Evolutionary conservation across 1,140 invertebrate genomes (phyloP).

Genomic region (Nephotettix cincticeps): DNA sequence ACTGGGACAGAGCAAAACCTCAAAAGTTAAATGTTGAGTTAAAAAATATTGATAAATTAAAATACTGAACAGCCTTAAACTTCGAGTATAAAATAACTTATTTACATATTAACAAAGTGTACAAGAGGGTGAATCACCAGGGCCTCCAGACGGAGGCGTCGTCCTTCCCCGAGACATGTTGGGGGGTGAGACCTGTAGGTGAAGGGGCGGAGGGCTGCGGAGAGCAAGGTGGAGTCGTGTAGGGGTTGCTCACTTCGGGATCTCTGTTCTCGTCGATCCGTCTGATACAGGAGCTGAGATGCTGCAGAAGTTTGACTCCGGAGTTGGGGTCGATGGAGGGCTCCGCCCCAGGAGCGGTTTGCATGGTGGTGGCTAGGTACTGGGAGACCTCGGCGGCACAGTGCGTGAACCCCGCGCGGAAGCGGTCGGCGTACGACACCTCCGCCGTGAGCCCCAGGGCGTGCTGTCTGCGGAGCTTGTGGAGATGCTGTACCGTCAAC

Average conservation of each 20-base stretch:
- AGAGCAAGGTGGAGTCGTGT: constrained; percentile 23
- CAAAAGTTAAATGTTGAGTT: too few relatives aligned
- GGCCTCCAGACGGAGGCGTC: constrained; percentile 46
- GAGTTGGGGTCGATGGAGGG: constrained; percentile 47
- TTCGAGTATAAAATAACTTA: too few relatives aligned
- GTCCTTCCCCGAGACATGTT: constrained; percentile 28
- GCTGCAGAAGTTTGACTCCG: constrained; percentile 49
- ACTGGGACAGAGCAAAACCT: too few relatives aligned
- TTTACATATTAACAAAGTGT: not conserved
- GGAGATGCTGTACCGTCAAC: constrained; percentile 62
- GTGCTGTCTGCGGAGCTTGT: constrained; percentile 52
- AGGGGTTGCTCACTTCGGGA: constrained; percentile 33
- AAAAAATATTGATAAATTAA: too few relatives aligned
- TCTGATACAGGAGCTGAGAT: constrained; percentile 49
- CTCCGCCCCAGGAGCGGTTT: constrained; percentile 50
- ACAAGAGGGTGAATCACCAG: constrained; percentile 45
- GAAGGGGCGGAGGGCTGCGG: not conserved
- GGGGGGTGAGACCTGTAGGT: not conserved
- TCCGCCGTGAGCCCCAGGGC: constrained; percentile 55
- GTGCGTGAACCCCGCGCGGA: constrained; percentile 55
- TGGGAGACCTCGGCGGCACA: constrained; percentile 50
- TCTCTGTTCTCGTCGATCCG: constrained; percentile 43
- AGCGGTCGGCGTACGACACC: constrained; percentile 57
- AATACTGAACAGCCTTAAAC: too few relatives aligned
- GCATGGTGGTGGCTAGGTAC: constrained; percentile 48